Conservation (phyloP, 2,797 vertebrate species). For the Thaleichthys pacificus region DNA sequence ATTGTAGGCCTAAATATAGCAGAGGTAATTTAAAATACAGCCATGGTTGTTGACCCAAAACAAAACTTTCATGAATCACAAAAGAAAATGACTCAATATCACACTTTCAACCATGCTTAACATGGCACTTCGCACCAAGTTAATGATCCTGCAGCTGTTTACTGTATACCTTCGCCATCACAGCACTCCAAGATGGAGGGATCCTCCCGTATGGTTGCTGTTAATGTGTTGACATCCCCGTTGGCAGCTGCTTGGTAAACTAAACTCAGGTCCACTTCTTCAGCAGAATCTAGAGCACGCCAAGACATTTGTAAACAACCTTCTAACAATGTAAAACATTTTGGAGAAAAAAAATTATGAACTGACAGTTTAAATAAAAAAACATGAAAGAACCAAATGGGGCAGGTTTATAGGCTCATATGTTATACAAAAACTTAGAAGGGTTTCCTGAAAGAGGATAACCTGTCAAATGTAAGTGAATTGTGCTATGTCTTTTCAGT, state of each 20-base stretch:
- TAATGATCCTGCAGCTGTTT: not conserved
- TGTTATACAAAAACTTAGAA: not conserved
- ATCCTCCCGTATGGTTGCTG: conserved; percentile 83
- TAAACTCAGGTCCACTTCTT: conserved; percentile 81
- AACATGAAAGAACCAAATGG: conserved; percentile 4
- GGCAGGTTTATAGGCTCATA: conserved; percentile 12
- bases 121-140: not conserved
- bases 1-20: too few species aligned
- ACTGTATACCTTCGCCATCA: conserved; percentile 54
- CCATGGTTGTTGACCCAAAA: not conserved
- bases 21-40: not conserved
- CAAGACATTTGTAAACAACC: not conserved
- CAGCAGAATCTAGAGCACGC: conserved; percentile 72
- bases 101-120: not conserved
- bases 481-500: too few species aligned
- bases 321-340: not conserved
- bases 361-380: too few species aligned
- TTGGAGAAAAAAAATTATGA: too few species aligned
- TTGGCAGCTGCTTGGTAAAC: conserved; percentile 85
- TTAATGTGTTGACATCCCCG: conserved; percentile 83
- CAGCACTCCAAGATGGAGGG: conserved; percentile 87
- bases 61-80: not conserved
- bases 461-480: too few species aligned
- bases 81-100: not conserved
- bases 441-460: not conserved